Base-by-base conservation (phyloP, 2,888 invertebrate genomes). In the Apamea epomidion region DNA sequence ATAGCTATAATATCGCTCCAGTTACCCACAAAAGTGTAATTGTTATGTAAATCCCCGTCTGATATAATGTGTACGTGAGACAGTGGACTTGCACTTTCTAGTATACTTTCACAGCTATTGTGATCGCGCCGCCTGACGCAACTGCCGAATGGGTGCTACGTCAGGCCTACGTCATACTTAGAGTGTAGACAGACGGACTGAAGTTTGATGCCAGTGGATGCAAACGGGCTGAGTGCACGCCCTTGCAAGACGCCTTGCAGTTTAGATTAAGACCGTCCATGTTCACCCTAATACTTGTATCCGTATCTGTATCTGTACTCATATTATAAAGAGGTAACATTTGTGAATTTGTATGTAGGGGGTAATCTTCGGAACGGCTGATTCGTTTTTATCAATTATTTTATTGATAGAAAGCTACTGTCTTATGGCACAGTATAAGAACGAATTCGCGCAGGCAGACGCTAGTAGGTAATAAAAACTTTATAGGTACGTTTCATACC, bases 91-190 rank as follows among this genome's bases (percentile, higher is more conserved):
- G 93, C 95, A 94, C 97, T 97, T 97, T 97, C 97, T 97, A 96
- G 93, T 92, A 94, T 93, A 96, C 97, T 97, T 97, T 97, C 97
- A 95, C 97, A 94, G 95, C 94, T 92, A 95, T 96, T 96, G 96
- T 96, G 91, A 89, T 89, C 81, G 89, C 76, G 74, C 80, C 64
- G 78, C 77, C 90, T 96, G 95, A 95, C 94, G 96, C 93, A 96
- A 96, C 90, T 87, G 89, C 92, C 93, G 87, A 93, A 86, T 87
- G 87, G 79, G 74, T 77, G 68, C 83, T 84, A 90, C 91, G 91
- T 91, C 91, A 88, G 82, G 51, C 21, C 84, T 83, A 84, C 89
- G 89, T 90, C 91, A 91, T 74, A 74, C 73, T 60, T 58, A 75
- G 64, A 87, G 68, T 76, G 29, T 58, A 78, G 67, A 76, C 58